Evolutionary conservation across 1,140 invertebrate species (phyloP).

Genomic region (Colletes latitarsis): DNA sequence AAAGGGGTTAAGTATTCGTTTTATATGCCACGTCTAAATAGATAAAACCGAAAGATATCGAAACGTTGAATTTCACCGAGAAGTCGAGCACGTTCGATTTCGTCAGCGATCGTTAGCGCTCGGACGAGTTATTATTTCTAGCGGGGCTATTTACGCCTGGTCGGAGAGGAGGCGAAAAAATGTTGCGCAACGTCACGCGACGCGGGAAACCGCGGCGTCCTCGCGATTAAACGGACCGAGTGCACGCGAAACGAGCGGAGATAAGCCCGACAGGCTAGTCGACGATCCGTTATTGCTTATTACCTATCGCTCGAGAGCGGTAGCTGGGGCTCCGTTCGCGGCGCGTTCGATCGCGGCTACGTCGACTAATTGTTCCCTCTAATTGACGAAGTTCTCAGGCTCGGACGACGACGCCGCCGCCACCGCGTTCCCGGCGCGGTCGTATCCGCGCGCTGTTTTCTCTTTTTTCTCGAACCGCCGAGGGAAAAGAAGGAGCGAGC

Average conservation of each 20-base stretch:
- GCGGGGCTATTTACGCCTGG: slow-evolving; percentile 5
- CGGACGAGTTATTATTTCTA: slow-evolving; percentile 30
- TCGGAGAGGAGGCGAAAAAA: slow-evolving; percentile 17
- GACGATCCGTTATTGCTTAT: slow-evolving; percentile 69
- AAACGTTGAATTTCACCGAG: not conserved
- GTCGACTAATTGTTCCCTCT: slow-evolving; percentile 75
- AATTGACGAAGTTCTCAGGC: slow-evolving; percentile 79
- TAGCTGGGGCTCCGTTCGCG: slow-evolving; percentile 7
- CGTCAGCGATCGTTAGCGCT: slow-evolving; percentile 22
- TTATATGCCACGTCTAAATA: too few species aligned
- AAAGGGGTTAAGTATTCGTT: too few species aligned
- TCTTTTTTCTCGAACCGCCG: slow-evolving; percentile 29
- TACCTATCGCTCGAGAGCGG: slow-evolving; percentile 59
- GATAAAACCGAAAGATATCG: too few species aligned
- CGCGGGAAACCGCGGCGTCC: slow-evolving; percentile 7
- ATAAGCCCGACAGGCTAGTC: slow-evolving; percentile 26
- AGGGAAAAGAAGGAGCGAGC: slow-evolving; percentile 45
- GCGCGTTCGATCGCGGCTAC: slow-evolving; percentile 46
- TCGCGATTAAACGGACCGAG: slow-evolving; percentile 33
- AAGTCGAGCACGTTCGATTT: not conserved
- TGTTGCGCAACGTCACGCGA: slow-evolving; percentile 27
- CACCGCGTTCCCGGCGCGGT: not conserved
- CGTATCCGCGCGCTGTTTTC: slow-evolving; percentile 27
- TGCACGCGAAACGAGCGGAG: not conserved
- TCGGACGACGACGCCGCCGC: slow-evolving; percentile 23